Evolutionary conservation across 2,113 vertebrate species (phyloP), one percentile per base, ranked within the genome.

Genomic region (Gobius niger): DNA sequence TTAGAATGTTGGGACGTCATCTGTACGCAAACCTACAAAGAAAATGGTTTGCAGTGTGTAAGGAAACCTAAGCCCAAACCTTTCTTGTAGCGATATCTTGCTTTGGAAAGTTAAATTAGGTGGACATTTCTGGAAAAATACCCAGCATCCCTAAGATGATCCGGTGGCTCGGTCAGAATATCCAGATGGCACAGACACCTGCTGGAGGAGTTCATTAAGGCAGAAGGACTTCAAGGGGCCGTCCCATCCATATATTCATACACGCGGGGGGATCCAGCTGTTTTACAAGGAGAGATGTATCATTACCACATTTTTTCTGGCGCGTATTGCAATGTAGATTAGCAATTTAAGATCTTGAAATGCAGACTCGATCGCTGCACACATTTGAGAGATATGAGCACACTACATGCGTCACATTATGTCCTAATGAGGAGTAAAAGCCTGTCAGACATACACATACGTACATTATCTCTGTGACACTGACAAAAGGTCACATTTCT

Each of bases 401-500:
- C 24, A 24, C 24, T 24, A 24, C 24, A 1, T 24, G 24, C 24
- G 24, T 15, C 42, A 42, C 56, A 59, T 59, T 9, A 9, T 5
- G 13, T 15, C 13, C 47, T 57, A 40, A 60, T 41, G 46, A 69
- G 46, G 13, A 16, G 7, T 34, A 13, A 13, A 52, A 46, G 34
- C 51, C 44, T 2, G 12, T 68, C 44, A 49, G 34, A 61, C 61
- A 19, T 40, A 49, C 41, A 14, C 52, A 24, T 24, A 24, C 24
- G 63, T n/a, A 16, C 60, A 70, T 65, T 13, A 69, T 52, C 41
- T 46, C 15, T 8, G 46, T 41, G 54, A 65, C 73, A 65, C 51
- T 47, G 47, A 24, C 41, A 10, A 62, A 62, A 70, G 74, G 74
- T 66, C 57, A 5, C 24, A n/a, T 61, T 65, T 70, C 47, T 76